Evolutionary conservation across 2,888 invertebrate species (phyloP), one percentile per base, ranked within the genome.

Genomic region (Chrysomela aeneicollis): DNA sequence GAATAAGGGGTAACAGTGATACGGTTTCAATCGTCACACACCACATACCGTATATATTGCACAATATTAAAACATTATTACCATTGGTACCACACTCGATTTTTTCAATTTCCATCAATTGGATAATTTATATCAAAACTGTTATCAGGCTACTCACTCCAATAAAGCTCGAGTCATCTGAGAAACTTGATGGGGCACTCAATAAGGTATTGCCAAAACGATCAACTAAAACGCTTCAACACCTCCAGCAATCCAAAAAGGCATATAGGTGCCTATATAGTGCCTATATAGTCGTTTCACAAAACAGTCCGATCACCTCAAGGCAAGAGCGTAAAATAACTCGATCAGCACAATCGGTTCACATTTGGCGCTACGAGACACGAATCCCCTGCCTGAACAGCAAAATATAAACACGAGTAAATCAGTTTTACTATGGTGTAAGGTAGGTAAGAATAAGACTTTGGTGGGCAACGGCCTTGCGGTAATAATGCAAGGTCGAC

Each of bases 401-500:
- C 59, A 70, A 71, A 67, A 69, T 67, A 70, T 70, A 70, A 72
- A 72, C 71, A 68, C 64, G 64, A 67, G 69, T 69, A 69, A 67
- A 65, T 68, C 65, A 52, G 66, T 64, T 68, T 63, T 62, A 63
- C 63, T 63, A 63, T 66, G 59, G 54, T 42, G 15, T 58, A 63
- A 59, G 64, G 59, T 54, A 60, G 53, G 64, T 59, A 59, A 59
- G 61, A 32, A n/a, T n/a, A n/a, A 53, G 59, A 67, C 65, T 54
- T 54, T 47, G 15, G 66, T 69, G 70, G 73, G 67, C 71, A 76
- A 75, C 77, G 77, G 73, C 77, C 77, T 77, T 77, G 77, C 73
- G 72, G 73, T 75, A 75, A 76, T 77, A 75, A 73, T 73, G 77
- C 77, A 77, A 77, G 77, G 77, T 73, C 76, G 77, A 66, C 57